These are phyloP conservation scores for Zonitis immaculata DNA, from an alignment of 2,888 invertebrate species.

Conservation along the genomic window DNA sequence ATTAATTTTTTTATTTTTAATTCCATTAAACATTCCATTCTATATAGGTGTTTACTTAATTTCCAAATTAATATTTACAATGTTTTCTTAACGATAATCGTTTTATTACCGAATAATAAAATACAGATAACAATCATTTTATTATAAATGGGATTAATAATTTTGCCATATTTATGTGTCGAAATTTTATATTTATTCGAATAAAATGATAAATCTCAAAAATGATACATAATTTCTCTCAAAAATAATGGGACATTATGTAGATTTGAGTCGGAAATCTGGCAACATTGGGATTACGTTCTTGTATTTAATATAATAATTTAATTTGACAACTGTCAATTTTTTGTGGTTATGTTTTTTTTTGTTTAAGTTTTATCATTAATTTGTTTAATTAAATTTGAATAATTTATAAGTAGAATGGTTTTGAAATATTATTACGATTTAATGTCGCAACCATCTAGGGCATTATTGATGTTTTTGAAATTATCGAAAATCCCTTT, in stretches of 20 bases:
- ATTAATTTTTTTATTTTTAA: too few relatives aligned
- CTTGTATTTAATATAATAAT: background rate
- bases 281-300: background rate
- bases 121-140: background rate
- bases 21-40: background rate
- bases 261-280: background rate
- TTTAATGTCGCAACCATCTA: constrained; percentile 53
- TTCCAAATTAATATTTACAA: background rate
- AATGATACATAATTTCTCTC: too few relatives aligned
- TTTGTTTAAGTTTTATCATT: background rate
- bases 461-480: constrained; percentile 51
- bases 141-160: background rate
- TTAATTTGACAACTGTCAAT: background rate
- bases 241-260: background rate
- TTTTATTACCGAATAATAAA: background rate
- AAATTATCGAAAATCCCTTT: constrained; percentile 50
- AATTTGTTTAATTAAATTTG: background rate
- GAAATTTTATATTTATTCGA: too few relatives aligned
- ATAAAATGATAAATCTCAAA: too few relatives aligned
- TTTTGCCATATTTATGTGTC: too few relatives aligned
- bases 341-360: background rate
- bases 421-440: constrained; percentile 43
- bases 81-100: background rate
- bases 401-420: too few relatives aligned
- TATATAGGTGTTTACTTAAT: background rate